Conservation (phyloP, 2,113 vertebrate species). For the Peromyscus polionotus region DNA sequence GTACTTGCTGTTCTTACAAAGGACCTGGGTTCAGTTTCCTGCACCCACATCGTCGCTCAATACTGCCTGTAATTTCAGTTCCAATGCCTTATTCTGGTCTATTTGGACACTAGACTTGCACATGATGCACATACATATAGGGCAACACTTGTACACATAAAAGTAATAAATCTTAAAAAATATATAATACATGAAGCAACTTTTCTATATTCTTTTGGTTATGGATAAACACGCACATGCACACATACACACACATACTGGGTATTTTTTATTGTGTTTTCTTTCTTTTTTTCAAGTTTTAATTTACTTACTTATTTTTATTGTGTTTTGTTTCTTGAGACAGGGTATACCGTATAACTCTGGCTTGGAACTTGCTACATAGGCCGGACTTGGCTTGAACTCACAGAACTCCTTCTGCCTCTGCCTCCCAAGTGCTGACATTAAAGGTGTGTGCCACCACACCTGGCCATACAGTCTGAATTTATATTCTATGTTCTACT, state of each 20-base stretch:
- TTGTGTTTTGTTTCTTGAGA: not conserved
- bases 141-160: not conserved
- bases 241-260: not conserved
- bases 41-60: not conserved
- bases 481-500: not conserved
- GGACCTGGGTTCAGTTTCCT: not conserved
- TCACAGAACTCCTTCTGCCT: not conserved
- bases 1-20: not conserved
- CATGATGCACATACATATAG: not conserved
- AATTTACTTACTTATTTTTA: too few species aligned
- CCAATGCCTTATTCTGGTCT: not conserved
- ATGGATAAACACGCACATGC: not conserved
- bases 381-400: not conserved
- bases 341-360: not conserved
- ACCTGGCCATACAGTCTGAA: not conserved
- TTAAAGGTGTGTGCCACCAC: not conserved
- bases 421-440: not conserved
- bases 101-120: not conserved
- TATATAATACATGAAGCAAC: conserved; percentile 3
- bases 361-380: not conserved
- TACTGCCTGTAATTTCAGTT: not conserved
- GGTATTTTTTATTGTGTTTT: not conserved
- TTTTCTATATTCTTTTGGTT: not conserved
- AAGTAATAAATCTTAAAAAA: not conserved
- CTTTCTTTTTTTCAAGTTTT: too few species aligned